Percentiles rank a stretch among this genome's conserved stretches.
Evolutionary conservation across 2,113 vertebrate genomes (phyloP).

Genomic region (Xyrauchen texanus): DNA sequence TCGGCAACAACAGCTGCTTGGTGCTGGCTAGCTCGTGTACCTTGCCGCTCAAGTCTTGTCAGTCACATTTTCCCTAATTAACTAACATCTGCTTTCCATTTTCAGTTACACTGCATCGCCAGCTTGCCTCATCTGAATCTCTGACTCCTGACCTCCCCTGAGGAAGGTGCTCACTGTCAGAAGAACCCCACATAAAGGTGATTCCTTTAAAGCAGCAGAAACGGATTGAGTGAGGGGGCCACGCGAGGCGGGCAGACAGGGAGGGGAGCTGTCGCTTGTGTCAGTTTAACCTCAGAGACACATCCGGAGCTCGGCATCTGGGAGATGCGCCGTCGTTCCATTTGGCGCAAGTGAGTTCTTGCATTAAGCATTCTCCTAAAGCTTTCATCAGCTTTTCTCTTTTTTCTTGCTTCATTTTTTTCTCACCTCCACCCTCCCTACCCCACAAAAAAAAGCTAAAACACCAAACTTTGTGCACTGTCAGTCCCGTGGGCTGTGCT

Average conservation of each 20-base stretch:
- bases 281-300: slow-evolving; percentile 57
- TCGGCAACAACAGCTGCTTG: slow-evolving; percentile 89
- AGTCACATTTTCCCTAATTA: slow-evolving; percentile 99
- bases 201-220: slow-evolving; percentile 56
- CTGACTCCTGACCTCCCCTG: slow-evolving; percentile 93
- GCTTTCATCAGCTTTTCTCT: slow-evolving; percentile 22
- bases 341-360: slow-evolving; percentile 39
- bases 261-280: slow-evolving; percentile 50
- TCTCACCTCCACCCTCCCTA: neutral
- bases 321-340: slow-evolving; percentile 43
- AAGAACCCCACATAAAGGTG: slow-evolving; percentile 65
- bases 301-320: slow-evolving; percentile 55
- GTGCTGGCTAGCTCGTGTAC: slow-evolving; percentile 88
- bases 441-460: slow-evolving; percentile 53
- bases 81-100: slow-evolving; percentile 98
- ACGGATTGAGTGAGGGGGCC: slow-evolving; percentile 37
- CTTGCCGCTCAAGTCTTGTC: slow-evolving; percentile 93
- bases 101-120: slow-evolving; percentile 92
- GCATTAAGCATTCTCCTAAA: slow-evolving; percentile 59
- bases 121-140: slow-evolving; percentile 95
- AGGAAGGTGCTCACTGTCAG: slow-evolving; percentile 88
- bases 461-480: slow-evolving; percentile 49
- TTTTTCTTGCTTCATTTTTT: too few species aligned
- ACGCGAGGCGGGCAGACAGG: slow-evolving; percentile 14
- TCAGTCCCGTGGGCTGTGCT: slow-evolving; percentile 60